phyloP scores from a whole-genome alignment of 2,113 vertebrate genomes.

The Dasyurus viverrinus region DNA sequence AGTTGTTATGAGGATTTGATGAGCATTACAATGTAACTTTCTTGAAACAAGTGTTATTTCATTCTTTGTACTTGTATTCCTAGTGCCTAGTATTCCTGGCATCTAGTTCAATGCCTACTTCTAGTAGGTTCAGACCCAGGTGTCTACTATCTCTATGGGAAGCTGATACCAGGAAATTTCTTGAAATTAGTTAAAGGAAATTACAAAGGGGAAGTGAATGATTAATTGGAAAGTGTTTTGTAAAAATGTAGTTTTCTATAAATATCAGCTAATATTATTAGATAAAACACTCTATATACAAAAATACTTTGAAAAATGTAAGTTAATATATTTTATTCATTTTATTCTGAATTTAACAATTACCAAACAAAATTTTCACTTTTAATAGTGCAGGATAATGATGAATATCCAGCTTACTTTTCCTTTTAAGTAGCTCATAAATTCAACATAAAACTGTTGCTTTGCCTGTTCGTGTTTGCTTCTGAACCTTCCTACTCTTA shows the following conservation, averaged over 20 bases:
- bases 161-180: neutral
- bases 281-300: neutral
- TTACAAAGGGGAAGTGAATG: neutral
- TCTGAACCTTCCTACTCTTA: neutral
- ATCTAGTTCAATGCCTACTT: neutral
- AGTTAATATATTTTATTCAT: neutral
- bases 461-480: neutral
- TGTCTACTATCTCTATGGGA: neutral
- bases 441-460: neutral
- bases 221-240: neutral
- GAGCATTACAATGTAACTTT: neutral
- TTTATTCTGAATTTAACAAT: neutral
- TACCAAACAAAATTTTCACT: neutral
- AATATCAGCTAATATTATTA: neutral
- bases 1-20: neutral
- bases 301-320: neutral
- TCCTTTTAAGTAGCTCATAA: neutral
- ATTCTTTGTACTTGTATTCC: neutral
- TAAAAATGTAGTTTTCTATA: neutral
- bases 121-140: neutral
- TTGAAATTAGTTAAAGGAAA: neutral
- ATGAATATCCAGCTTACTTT: neutral
- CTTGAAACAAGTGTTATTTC: neutral
- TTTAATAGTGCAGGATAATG: neutral
- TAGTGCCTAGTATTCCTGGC: neutral